Conservation (phyloP, 1,140 invertebrate genomes). For the Hormaphis cornu region DNA sequence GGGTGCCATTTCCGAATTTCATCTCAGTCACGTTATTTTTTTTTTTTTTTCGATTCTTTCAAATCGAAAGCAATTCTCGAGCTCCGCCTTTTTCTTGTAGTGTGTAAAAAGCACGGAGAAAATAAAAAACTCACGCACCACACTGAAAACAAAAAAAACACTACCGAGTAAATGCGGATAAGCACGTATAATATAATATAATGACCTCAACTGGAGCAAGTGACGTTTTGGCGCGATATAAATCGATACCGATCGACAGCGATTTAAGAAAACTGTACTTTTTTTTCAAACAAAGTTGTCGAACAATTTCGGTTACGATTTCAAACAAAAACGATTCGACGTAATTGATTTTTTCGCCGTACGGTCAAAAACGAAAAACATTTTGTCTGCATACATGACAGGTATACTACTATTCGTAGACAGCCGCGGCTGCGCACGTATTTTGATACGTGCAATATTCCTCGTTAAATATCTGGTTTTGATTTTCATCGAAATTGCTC, state of each 20-base stretch:
- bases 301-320: too few species aligned
- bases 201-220: too few species aligned
- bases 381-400: background rate
- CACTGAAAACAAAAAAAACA: background rate
- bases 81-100: conserved; percentile 22
- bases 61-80: conserved; percentile 21
- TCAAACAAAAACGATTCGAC: too few species aligned
- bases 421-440: background rate
- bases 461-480: background rate
- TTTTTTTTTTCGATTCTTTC: conserved; percentile 11
- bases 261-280: too few species aligned
- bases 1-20: conserved; percentile 29
- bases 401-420: background rate
- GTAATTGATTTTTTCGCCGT: too few species aligned
- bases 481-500: background rate
- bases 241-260: too few species aligned
- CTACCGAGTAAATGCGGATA: too few species aligned
- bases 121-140: background rate
- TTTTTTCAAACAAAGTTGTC: too few species aligned
- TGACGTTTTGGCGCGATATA: too few species aligned
- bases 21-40: conserved; percentile 7
- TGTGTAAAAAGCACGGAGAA: background rate
- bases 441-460: background rate
- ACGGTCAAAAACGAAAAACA: background rate
- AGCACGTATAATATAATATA: too few species aligned